Evolutionary conservation across 2,113 vertebrate species (phyloP).

Genomic region (Anthoscopus minutus): DNA sequence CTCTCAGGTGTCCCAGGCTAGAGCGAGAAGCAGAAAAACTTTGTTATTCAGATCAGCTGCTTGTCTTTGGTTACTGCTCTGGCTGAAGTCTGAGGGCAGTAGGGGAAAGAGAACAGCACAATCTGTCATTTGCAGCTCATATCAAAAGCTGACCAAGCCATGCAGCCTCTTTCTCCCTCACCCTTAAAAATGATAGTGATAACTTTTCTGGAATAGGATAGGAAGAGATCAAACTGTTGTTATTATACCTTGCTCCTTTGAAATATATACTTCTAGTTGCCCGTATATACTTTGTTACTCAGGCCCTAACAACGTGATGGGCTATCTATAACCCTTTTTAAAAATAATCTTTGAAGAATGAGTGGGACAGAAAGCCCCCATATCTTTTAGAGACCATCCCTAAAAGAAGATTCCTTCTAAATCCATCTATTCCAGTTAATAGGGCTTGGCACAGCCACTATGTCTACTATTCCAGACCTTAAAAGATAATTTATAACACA

Average conservation of each 20-base stretch:
- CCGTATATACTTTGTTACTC: background rate
- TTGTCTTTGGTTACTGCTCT: background rate
- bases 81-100: background rate
- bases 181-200: background rate
- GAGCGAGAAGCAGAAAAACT: background rate
- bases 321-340: background rate
- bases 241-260: background rate
- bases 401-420: constrained; percentile 5
- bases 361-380: background rate
- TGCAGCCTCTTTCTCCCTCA: background rate
- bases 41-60: background rate
- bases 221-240: background rate
- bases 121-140: background rate
- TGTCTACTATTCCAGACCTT: constrained; percentile 17
- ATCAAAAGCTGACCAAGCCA: background rate
- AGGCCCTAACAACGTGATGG: background rate
- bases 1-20: background rate
- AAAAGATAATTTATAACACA: constrained; percentile 50
- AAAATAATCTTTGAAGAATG: background rate
- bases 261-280: background rate
- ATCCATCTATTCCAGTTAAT: constrained; percentile 12
- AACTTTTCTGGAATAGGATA: background rate
- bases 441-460: background rate
- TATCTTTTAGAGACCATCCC: background rate
- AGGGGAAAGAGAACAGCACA: background rate